Percentiles rank a stretch among this genome's conserved stretches.
Conservation (phyloP, 2,888 invertebrate genomes). For the Noctua janthina region DNA sequence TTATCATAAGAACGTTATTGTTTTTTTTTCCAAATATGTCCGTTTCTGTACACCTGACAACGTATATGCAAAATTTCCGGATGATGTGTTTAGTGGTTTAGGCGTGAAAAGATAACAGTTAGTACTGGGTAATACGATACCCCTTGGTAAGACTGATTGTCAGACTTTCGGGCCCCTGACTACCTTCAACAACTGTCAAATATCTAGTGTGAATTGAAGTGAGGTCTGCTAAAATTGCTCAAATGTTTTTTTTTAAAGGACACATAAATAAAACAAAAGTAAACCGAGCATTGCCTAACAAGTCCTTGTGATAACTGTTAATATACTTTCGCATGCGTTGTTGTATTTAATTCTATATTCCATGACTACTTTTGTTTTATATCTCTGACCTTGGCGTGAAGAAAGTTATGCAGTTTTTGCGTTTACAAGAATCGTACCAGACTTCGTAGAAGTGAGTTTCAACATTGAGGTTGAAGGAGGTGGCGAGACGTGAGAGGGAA, state of each 20-base stretch:
- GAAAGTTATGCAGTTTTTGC: background rate
- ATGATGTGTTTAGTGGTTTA: too few species aligned
- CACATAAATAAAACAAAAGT: constrained; percentile 21
- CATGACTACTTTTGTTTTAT: background rate
- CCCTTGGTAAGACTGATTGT: background rate
- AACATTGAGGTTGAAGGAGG: too few species aligned
- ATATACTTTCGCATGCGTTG: constrained; percentile 10
- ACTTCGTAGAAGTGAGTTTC: background rate
- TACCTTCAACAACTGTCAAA: background rate
- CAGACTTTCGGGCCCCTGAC: background rate
- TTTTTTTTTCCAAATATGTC: too few species aligned
- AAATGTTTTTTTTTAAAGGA: constrained; percentile 3
- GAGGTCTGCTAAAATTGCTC: background rate
- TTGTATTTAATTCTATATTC: background rate
- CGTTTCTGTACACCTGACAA: too few species aligned
- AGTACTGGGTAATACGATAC: background rate
- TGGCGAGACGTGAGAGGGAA: too few species aligned
- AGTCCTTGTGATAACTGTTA: constrained; percentile 31
- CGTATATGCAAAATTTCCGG: too few species aligned
- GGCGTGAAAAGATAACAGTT: background rate
- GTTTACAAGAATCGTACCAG: background rate
- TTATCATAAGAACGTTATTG: too few species aligned
- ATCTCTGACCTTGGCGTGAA: background rate
- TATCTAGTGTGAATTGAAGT: background rate
- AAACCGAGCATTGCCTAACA: constrained; percentile 24